These are phyloP conservation scores for Zelostemma sp. DNA, from an alignment of 1,140 invertebrate species.

Conservation along the genomic window DNA sequence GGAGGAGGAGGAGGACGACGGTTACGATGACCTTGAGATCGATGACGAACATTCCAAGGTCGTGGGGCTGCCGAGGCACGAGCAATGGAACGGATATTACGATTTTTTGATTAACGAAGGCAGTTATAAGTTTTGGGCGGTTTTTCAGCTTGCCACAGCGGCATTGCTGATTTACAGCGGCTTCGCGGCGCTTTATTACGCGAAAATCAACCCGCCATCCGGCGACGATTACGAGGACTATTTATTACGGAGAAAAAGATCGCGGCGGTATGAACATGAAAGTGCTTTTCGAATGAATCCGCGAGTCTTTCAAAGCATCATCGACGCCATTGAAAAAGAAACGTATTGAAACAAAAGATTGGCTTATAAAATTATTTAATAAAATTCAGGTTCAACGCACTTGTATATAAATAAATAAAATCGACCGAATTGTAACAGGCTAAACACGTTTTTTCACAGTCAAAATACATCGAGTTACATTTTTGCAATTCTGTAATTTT, in stretches of 20 bases:
- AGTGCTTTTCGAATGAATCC: slow-evolving; percentile 28
- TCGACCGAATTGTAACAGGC: not conserved
- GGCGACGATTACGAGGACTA: slow-evolving; percentile 81
- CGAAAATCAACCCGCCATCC: slow-evolving; percentile 83
- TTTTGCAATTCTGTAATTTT: too few species aligned
- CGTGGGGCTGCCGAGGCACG: too few species aligned
- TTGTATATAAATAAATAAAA: slow-evolving; percentile 9
- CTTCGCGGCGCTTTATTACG: slow-evolving; percentile 86
- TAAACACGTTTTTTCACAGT: not conserved
- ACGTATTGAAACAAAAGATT: too few species aligned
- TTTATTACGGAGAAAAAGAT: slow-evolving; percentile 51
- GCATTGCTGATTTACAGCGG: slow-evolving; percentile 84
- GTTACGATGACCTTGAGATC: too few species aligned
- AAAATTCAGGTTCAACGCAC: slow-evolving; percentile 9
- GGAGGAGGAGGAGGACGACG: too few species aligned
- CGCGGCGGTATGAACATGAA: slow-evolving; percentile 17
- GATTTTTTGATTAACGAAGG: slow-evolving; percentile 88
- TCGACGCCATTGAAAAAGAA: slow-evolving; percentile 58
- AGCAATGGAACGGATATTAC: slow-evolving; percentile 83
- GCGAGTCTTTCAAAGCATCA: slow-evolving; percentile 64
- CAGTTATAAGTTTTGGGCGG: slow-evolving; percentile 89
- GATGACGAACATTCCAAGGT: too few species aligned
- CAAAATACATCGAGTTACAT: slow-evolving; percentile 5
- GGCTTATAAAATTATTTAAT: not conserved
- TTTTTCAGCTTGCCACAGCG: slow-evolving; percentile 84